Evolutionary conservation across 2,888 invertebrate genomes (phyloP), one percentile per base, ranked within the genome.

Genomic region (Caenorhabditis sp.): DNA sequence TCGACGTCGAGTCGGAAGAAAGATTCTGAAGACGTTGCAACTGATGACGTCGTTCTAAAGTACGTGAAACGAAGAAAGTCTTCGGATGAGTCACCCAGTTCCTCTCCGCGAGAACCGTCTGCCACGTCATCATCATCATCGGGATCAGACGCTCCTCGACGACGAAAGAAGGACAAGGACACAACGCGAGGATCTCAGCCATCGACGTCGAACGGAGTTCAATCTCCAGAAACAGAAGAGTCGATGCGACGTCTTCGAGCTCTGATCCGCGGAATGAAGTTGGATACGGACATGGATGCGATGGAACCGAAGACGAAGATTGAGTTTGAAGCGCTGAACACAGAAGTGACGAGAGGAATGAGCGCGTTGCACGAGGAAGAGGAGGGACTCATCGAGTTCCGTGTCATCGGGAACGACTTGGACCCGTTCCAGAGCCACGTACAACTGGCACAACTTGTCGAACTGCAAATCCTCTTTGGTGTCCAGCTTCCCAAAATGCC

Each of bases 401-500:
- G 97, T 89, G 95, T 99, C 8, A 95, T 98, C 68, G 96, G 96
- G 3, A 98, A 99, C 93, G 96, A 96, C 2, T 93, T 98, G 11
- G 96, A 83, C 0, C 95, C 95, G 76, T 94, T 95, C 0, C 87
- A 87, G 56, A 26, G 83, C 4, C 64, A 76, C 32, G 77, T 85
- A 40, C 86, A 89, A 55, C 71, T 90, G 47, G 80, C 82, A 1
- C 91, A 90, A 85, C 85, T 91, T 2, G 77, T 90, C 44, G 89
- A 91, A 55, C 82, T 91, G 28, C 89, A 90, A 51, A 84, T 86
- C 82, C 68, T 92, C 85, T 87, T 98, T 92, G 96, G 97, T 0
- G 96, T 96, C 90, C 98, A 98, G 91, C 93, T 99, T 79, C 97
- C 98, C 0, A 94, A 96, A 92, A 99, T 99, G 98, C 98, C 98